These are phyloP conservation scores for Dryobotodes eremita DNA, from an alignment of 2,888 invertebrate species.

Conservation along the genomic window DNA sequence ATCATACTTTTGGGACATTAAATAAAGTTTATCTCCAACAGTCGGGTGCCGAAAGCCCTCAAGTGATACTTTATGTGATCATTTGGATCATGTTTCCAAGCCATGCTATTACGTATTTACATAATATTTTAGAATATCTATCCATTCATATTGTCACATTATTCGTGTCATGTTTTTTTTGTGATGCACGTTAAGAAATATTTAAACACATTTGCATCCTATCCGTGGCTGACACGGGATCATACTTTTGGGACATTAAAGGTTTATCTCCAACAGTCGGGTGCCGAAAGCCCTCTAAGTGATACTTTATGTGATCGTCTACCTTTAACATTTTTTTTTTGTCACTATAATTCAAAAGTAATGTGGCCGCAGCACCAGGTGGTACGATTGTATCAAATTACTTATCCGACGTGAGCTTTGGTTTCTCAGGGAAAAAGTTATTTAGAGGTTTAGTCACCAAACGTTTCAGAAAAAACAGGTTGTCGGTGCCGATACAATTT, in stretches of 20 bases:
- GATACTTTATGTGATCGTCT: slow-evolving; percentile 78
- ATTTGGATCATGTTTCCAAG: slow-evolving; percentile 33
- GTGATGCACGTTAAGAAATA: slow-evolving; percentile 42
- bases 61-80: slow-evolving; percentile 79
- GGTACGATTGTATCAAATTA: slow-evolving; percentile 83
- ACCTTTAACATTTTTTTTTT: slow-evolving; percentile 75
- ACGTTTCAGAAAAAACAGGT: slow-evolving; percentile 46
- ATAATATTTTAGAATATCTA: slow-evolving; percentile 32
- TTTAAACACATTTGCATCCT: slow-evolving; percentile 51
- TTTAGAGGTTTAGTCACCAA: slow-evolving; percentile 56
- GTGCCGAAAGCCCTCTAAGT: slow-evolving; percentile 76
- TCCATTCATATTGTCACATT: slow-evolving; percentile 14
- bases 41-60: slow-evolving; percentile 75
- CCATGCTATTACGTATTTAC: slow-evolving; percentile 11
- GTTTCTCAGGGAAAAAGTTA: slow-evolving; percentile 48
- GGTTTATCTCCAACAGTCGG: slow-evolving; percentile 72
- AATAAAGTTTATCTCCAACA: slow-evolving; percentile 70
- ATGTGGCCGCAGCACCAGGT: slow-evolving; percentile 78
- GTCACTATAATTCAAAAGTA: slow-evolving; percentile 78
- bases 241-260: slow-evolving; percentile 52
- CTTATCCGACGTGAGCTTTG: slow-evolving; percentile 67
- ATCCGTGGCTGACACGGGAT: slow-evolving; percentile 45
- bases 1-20: slow-evolving; percentile 52
- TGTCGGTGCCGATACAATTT: slow-evolving; percentile 38
- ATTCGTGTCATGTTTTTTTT: slow-evolving; percentile 17